Evolutionary conservation across 2,888 invertebrate genomes (phyloP), one percentile per base, ranked within the genome.

Genomic region (Griposia aprilina): DNA sequence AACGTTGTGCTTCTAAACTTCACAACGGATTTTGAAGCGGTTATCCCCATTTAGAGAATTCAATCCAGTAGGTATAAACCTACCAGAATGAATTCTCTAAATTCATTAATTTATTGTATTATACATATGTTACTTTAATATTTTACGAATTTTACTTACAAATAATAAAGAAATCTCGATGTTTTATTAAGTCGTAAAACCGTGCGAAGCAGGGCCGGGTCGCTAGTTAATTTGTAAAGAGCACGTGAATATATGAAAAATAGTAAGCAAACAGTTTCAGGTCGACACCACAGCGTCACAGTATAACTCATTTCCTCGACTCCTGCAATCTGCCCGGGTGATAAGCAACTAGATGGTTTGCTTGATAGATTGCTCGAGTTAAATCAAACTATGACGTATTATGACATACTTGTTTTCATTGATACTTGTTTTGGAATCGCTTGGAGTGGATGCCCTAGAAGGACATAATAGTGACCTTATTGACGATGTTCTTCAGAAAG

Each of bases 271-370:
- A 20, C 57, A 26, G 50, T 52, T 48, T n/a, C 15, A 71, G 86
- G 83, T 82, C 75, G 52, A 30, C 60, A 62, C 41, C 55, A 26
- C 62, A 26, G 72, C n/a, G n/a, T 59, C 36, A 60, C 67, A n/a
- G 55, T 71, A 60, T n/a, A 86, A 57, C 79, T 86, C 72, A 86
- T 84, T 84, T 86, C 86, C 84, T 59, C 65, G 11, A 30, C 71
- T 69, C 52, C 55, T 57, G 48, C 52, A 30, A 67, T 57, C 65
- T n/a, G 20, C 30, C 20, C 60, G 55, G 20, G 23, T 57, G 83
- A 82, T 82, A 84, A 82, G 63, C 71, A 74, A 67, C 81, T 73
- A 65, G 76, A 65, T 65, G 45, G 60, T 26, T 48, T 30, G 52
- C 57, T 26, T 41, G 55, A 60, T 71, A 62, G 5, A 68, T 11